phyloP scores from a whole-genome alignment of 2,113 vertebrate species.

The Gavialis gangeticus region DNA sequence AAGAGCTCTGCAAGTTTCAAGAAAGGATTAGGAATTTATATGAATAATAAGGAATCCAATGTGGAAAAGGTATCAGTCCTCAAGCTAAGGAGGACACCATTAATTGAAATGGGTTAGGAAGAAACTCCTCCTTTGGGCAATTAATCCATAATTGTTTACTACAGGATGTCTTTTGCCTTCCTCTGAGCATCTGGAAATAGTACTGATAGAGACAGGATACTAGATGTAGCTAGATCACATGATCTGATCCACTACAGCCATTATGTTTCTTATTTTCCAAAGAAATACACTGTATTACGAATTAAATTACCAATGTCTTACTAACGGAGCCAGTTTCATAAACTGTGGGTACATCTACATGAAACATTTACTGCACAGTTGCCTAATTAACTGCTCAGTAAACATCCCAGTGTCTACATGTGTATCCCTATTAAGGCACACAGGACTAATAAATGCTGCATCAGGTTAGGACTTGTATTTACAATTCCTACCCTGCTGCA shows the following conservation, averaged over 20 bases:
- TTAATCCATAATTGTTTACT: constrained; percentile 22
- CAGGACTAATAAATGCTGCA: no score
- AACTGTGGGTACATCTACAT: no score
- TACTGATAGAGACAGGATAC: constrained; percentile 19
- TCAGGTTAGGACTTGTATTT: no score
- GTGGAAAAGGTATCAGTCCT: constrained; percentile 59
- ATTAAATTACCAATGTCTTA: background rate
- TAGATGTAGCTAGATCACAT: background rate
- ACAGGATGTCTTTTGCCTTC: constrained; percentile 1
- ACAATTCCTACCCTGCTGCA: no score
- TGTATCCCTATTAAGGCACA: no score
- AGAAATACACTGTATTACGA: constrained; percentile 3
- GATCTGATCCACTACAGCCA: background rate
- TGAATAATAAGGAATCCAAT: constrained; percentile 49
- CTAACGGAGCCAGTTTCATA: no score
- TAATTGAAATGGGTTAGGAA: constrained; percentile 34
- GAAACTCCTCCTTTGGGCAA: constrained; percentile 39
- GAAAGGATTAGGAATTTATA: constrained; percentile 63
- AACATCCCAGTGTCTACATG: no score
- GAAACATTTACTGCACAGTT: no score
- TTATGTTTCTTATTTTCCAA: constrained; percentile 6
- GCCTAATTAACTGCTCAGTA: no score
- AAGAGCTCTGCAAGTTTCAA: background rate
- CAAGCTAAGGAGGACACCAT: constrained; percentile 43
- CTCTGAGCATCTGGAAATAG: constrained; percentile 18